Evolutionary conservation across 2,113 vertebrate genomes (phyloP).

Genomic region (Poeciliopsis turrubarensis): DNA sequence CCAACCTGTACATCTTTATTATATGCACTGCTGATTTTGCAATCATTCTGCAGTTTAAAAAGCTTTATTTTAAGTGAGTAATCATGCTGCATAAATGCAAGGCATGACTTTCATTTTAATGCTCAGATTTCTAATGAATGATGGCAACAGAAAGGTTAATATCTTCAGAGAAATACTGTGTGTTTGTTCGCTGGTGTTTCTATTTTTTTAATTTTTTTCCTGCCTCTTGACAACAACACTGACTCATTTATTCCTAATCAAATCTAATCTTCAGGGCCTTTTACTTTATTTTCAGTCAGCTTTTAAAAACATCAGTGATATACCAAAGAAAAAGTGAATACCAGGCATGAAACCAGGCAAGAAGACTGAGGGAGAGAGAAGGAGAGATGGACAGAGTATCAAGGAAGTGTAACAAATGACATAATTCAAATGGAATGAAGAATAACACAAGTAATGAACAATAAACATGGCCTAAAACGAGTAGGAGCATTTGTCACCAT

Average conservation of each 20-base stretch:
- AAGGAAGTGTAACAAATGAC: no score
- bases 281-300: not conserved
- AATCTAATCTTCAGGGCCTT: not conserved
- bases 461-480: no score
- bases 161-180: not conserved
- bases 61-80: slow-evolving; percentile 23
- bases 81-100: slow-evolving; percentile 28
- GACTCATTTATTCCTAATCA: slow-evolving; percentile 2
- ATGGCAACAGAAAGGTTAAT: slow-evolving; percentile 12
- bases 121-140: slow-evolving; percentile 15
- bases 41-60: slow-evolving; percentile 36
- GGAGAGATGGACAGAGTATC: no score
- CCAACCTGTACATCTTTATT: not conserved
- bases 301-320: not conserved
- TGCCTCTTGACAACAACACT: no score
- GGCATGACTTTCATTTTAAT: slow-evolving; percentile 6
- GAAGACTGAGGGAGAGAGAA: no score
- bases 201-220: no score
- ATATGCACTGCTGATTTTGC: not conserved
- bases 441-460: no score
- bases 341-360: no score
- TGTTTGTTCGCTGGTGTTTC: no score
- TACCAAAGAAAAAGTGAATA: no score
- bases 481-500: no score
- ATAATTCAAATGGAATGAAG: no score